Percentiles rank a stretch among this genome's conserved stretches.
phyloP scores from a whole-genome alignment of 2,888 invertebrate species.

The Dasysyrphus albostriatus region DNA sequence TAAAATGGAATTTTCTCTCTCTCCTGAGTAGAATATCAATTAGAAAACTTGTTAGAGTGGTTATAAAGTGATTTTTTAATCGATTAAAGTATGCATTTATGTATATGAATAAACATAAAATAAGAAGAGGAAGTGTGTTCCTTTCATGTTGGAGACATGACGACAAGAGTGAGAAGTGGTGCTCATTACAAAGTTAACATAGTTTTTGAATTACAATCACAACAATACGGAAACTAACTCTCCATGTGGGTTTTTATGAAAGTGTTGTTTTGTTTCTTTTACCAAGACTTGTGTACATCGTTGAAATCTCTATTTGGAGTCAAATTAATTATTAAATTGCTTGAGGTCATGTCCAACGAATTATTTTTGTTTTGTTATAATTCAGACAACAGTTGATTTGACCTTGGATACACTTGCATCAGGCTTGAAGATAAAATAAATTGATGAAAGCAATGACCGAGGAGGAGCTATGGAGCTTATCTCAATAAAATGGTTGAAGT shows the following conservation, averaged over 20 bases:
- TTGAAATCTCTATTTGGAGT: background rate
- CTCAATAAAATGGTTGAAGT: slow-evolving; percentile 53
- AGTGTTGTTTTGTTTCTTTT: background rate
- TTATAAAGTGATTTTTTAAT: slow-evolving; percentile 61
- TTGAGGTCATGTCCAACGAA: slow-evolving; percentile 42
- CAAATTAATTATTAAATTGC: background rate
- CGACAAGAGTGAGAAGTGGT: background rate
- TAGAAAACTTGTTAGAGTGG: slow-evolving; percentile 61
- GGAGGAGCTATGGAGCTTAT: slow-evolving; percentile 34
- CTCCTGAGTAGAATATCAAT: slow-evolving; percentile 63
- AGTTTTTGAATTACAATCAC: slow-evolving; percentile 7
- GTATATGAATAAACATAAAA: background rate
- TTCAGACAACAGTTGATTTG: slow-evolving; percentile 29
- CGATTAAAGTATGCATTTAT: slow-evolving; percentile 25
- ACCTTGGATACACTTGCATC: slow-evolving; percentile 51
- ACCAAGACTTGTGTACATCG: background rate
- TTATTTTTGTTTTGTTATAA: background rate
- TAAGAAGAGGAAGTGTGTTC: slow-evolving; percentile 12
- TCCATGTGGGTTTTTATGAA: slow-evolving; percentile 13
- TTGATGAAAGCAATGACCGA: slow-evolving; percentile 56
- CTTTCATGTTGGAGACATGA: slow-evolving; percentile 8
- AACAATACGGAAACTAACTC: background rate
- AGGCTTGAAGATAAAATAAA: slow-evolving; percentile 37
- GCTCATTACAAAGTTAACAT: slow-evolving; percentile 14
- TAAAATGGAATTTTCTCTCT: slow-evolving; percentile 24